Percentiles rank a stretch among this genome's conserved stretches.
phyloP scores from a whole-genome alignment of 2,888 invertebrate genomes.

The Cerastoderma edule region DNA sequence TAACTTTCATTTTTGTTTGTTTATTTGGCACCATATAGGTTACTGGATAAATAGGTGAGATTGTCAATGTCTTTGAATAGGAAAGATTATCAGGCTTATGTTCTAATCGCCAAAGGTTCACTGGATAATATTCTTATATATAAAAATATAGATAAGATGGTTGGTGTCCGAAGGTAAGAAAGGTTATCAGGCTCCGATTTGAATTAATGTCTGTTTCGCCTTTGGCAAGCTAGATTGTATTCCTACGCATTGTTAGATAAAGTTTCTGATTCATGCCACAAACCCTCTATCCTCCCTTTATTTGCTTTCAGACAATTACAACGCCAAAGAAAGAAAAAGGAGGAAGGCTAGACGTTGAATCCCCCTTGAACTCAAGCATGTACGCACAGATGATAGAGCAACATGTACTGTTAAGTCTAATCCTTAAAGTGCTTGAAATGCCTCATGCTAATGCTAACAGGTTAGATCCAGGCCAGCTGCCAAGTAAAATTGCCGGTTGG shows the following conservation, averaged over 20 bases:
- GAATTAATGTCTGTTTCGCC: neutral
- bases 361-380: too few relatives aligned
- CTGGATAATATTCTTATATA: neutral
- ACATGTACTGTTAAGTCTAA: neutral
- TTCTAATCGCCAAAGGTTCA: neutral
- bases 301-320: constrained; percentile 73
- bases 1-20: too few relatives aligned
- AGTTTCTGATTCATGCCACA: neutral
- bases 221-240: neutral
- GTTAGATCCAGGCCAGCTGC: constrained; percentile 54
- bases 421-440: neutral
- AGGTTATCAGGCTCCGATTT: too few relatives aligned
- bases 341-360: constrained; percentile 65
- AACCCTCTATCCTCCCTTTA: too few relatives aligned
- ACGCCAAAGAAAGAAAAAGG: constrained; percentile 74
- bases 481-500: constrained; percentile 32
- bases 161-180: too few relatives aligned
- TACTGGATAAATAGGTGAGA: too few relatives aligned
- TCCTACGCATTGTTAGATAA: neutral
- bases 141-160: too few relatives aligned
- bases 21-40: too few relatives aligned
- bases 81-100: neutral
- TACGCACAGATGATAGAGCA: too few relatives aligned
- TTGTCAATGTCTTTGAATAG: too few relatives aligned
- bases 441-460: neutral